Conservation (phyloP, 2,888 invertebrate genomes). For the Megalurothrips usitatus region DNA sequence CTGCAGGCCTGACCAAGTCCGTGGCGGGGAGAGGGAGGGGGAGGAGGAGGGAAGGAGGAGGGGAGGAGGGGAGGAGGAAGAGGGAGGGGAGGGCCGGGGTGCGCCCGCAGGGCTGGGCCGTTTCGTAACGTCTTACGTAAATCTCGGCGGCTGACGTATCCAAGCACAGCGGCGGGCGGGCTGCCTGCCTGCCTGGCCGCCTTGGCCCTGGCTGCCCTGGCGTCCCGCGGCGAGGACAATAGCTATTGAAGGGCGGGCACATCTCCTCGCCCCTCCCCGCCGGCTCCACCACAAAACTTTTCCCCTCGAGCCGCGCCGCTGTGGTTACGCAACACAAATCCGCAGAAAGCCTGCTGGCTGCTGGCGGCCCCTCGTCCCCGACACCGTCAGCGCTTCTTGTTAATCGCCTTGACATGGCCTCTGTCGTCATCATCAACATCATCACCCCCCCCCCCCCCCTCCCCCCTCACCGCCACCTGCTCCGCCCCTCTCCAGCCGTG, state of each 20-base stretch:
- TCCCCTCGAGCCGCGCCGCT: too few species aligned
- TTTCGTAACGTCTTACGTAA: slow-evolving; percentile 20
- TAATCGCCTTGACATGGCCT: not conserved
- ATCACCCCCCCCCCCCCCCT: not conserved
- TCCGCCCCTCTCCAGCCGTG: too few species aligned
- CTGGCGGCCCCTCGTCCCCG: not conserved
- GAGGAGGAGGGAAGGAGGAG: not conserved
- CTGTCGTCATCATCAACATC: not conserved
- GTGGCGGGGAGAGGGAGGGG: not conserved
- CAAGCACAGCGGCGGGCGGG: not conserved
- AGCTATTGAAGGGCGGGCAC: too few species aligned
- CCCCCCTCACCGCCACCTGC: too few species aligned
- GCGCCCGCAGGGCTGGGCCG: not conserved
- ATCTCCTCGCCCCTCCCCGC: too few species aligned
- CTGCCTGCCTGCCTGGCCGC: not conserved
- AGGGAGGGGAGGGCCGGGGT: not conserved
- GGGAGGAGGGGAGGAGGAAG: not conserved
- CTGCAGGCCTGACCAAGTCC: not conserved
- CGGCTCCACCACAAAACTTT: too few species aligned
- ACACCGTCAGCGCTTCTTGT: too few species aligned
- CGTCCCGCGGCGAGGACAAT: not conserved
- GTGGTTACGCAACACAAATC: too few species aligned
- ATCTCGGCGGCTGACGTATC: slow-evolving; percentile 3
- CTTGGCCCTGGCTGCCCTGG: not conserved
- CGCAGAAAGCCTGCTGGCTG: not conserved